Percentiles rank a stretch among this genome's conserved stretches.
Evolutionary conservation across 2,113 vertebrate genomes (phyloP).

Genomic region (Ramphastos sulfuratus): DNA sequence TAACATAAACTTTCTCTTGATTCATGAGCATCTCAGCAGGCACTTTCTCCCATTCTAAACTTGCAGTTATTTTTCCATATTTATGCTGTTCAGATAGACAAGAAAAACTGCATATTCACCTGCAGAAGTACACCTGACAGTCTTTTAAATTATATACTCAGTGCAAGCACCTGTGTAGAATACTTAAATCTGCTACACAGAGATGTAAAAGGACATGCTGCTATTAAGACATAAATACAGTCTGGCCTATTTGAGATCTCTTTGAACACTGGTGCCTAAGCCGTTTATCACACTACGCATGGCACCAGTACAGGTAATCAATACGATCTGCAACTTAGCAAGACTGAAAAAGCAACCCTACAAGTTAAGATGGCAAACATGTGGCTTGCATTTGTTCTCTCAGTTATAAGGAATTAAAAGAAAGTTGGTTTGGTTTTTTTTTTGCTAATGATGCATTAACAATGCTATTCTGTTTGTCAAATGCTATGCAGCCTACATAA

Average conservation of each 20-base stretch:
- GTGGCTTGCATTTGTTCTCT: neutral
- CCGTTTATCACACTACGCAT: neutral
- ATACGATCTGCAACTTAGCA: neutral
- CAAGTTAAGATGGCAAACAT: neutral
- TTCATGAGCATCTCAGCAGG: conserved; percentile 29
- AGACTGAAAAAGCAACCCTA: neutral
- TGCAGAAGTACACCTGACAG: neutral
- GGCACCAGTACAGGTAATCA: neutral
- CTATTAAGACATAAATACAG: neutral
- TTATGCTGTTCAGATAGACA: neutral
- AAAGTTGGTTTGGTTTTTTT: no score
- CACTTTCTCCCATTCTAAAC: neutral
- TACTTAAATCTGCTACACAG: neutral
- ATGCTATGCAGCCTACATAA: neutral
- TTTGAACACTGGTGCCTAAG: neutral
- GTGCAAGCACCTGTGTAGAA: neutral
- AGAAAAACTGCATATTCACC: neutral
- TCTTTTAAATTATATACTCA: neutral
- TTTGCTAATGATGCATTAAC: conserved; percentile 3
- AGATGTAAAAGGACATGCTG: neutral
- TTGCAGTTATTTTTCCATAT: neutral
- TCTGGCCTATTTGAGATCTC: neutral
- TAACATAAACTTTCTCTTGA: conserved; percentile 4
- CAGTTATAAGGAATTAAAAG: neutral
- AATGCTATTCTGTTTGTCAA: conserved; percentile 1